Base-by-base conservation (phyloP, 2,888 invertebrate species). In the Drosophila anomalata region DNA sequence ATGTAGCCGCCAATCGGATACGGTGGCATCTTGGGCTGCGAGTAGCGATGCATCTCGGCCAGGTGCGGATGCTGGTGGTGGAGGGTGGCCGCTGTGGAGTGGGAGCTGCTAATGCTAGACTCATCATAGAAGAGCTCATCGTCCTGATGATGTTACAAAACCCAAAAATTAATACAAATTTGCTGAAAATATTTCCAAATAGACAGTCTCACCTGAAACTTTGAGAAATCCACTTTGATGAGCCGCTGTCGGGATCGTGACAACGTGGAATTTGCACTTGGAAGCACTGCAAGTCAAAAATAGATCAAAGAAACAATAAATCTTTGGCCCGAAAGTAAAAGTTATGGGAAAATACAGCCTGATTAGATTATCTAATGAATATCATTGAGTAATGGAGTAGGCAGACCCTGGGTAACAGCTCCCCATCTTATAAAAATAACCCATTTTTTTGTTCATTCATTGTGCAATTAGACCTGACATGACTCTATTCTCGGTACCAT, bases 161-260 rank as follows among this genome's bases (percentile, higher is more conserved):
- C 6, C 6, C 26, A 5, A 22, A 44, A 52, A n/a, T 33, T 31
- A 22, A 14, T 41, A 9, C 0, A 12, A 2, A 4, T 6, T 48
- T 31, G 2, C 31, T 4, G 36, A 7, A 36, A n/a, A n/a, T 36
- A n/a, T 36, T 36, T 36, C 14, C 36, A 7, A 3, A 7, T 7
- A 22, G 11, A 11, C 5, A 3, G 20, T 22, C 93, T 92, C 87
- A 95, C 94, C 94, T 95, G 94, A 87, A 95, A 93, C 90, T 95
- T 94, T 87, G 95, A 94, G 92, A 96, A 95, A 93, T 97, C 96
- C 73, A 96, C 96, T 94, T 96, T 96, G 92, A 97, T 97, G 87
- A 97, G 94, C 87, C 96, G 93, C 89, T 91, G 91, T 68, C 89
- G 89, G 65, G 91, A 89, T 73, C 90, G 90, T 69, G 91, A 89